phyloP scores from a whole-genome alignment of 2,888 invertebrate genomes.

The Microplitis manilae region DNA sequence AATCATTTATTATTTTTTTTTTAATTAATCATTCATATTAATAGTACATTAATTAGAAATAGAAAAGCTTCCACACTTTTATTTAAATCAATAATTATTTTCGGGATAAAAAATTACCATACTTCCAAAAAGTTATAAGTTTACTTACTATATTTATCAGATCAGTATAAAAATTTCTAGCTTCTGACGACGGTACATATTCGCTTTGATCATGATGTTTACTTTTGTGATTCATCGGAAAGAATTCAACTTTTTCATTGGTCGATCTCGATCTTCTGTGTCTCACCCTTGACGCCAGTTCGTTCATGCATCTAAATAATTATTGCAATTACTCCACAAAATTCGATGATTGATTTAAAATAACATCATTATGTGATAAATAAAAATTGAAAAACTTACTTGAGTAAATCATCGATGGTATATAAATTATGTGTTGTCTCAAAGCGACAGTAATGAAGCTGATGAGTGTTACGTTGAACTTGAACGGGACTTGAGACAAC shows the following conservation, averaged over 20 bases:
- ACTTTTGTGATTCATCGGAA: background rate
- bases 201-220: background rate
- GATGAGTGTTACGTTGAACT: slow-evolving; percentile 38
- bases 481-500: slow-evolving; percentile 39
- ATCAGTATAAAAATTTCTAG: background rate
- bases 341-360: too few species aligned
- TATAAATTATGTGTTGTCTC: slow-evolving; percentile 51
- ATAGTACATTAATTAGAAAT: too few species aligned
- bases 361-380: background rate
- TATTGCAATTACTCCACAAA: too few species aligned
- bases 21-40: too few species aligned
- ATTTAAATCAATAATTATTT: background rate
- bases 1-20: too few species aligned
- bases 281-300: slow-evolving; percentile 48
- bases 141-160: background rate
- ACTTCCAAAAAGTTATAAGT: background rate
- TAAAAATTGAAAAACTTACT: slow-evolving; percentile 56
- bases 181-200: background rate
- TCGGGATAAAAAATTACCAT: background rate
- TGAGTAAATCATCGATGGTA: slow-evolving; percentile 59
- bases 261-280: slow-evolving; percentile 44
- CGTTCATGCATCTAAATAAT: slow-evolving; percentile 60
- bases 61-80: too few species aligned
- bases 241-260: slow-evolving; percentile 28
- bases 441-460: slow-evolving; percentile 44